A percentile compares a stretch with the other conserved stretches of the same genome.
phyloP scores from a whole-genome alignment of 2,797 vertebrate species.

The Coilia nasus region DNA sequence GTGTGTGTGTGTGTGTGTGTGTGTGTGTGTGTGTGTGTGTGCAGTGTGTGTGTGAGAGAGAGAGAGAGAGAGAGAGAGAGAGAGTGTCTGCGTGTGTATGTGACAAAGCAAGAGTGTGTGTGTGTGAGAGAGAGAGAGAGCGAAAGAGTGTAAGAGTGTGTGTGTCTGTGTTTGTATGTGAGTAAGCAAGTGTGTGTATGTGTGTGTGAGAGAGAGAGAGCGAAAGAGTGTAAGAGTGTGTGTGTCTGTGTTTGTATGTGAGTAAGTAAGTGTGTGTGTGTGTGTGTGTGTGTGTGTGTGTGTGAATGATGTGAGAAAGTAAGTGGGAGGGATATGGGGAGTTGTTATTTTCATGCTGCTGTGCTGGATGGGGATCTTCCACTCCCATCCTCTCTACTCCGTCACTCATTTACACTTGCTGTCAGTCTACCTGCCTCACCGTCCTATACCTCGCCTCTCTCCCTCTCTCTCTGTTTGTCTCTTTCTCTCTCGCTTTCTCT shows the following conservation, averaged over 20 bases:
- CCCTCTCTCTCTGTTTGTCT: not conserved
- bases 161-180: not conserved
- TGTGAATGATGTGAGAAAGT: not conserved
- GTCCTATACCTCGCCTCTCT: not conserved
- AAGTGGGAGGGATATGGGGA: not conserved
- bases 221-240: not conserved
- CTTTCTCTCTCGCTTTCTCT: not conserved
- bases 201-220: not conserved
- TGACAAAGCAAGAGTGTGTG: not conserved
- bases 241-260: conserved; percentile 22
- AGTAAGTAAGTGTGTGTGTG: conserved; percentile 26
- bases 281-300: conserved; percentile 15
- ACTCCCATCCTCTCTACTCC: not conserved
- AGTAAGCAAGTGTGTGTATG: conserved; percentile 5
- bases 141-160: not conserved
- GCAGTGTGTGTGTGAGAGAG: no score
- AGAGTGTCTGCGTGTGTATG: not conserved
- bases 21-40: not conserved
- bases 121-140: not conserved
- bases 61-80: no score
- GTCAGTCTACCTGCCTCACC: not conserved
- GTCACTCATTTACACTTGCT: not conserved
- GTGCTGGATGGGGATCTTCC: not conserved
- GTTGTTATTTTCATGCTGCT: not conserved
- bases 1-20: not conserved